Evolutionary conservation across 2,888 invertebrate genomes (phyloP), one percentile per base, ranked within the genome.

Genomic region (Stratiomys singularior): DNA sequence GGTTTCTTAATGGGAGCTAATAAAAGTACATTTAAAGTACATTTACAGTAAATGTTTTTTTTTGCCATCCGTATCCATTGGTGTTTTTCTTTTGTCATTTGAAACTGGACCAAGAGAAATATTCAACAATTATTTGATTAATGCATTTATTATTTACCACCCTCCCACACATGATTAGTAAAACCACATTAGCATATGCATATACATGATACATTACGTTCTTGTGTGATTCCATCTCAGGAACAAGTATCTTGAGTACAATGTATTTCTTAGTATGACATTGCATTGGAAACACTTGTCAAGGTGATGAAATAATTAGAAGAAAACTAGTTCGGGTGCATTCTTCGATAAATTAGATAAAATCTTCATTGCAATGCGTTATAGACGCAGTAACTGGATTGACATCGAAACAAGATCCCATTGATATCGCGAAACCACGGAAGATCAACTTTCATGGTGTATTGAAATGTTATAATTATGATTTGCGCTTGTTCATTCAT

Each of bases 401-500:
- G 28, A 64, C 27, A 64, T 25, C 25, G 15, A 64, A 28, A 28
- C 64, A 5, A 15, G 25, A 30, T 28, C 13, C 7, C 7, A 11
- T n/a, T 30, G 11, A 64, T 18, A 28, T 2, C 5, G 13, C 28
- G n/a, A 64, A 64, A 64, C 64, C 64, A 64, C 64, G 2, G 28
- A 64, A 64, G 28, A 64, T 64, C 64, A 64, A n/a, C 28, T 64
- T 64, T 30, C 64, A 64, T 30, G 64, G 64, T 28, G 28, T n/a
- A 30, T 30, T 28, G 64, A 28, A n/a, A 64, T 28, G 23, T 60
- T 60, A 15, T 64, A 64, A 64, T 64, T 18, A n/a, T 52, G 4
- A n/a, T 52, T 15, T 52, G 4, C 15, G n/a, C 15, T 13, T 52
- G 18, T 13, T 18, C 15, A 52, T 18, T 18, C 52, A 13, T 9